Percentiles rank a stretch among this genome's conserved stretches.
Conservation (phyloP, 2,113 vertebrate genomes). For the Macrotis lagotis region DNA sequence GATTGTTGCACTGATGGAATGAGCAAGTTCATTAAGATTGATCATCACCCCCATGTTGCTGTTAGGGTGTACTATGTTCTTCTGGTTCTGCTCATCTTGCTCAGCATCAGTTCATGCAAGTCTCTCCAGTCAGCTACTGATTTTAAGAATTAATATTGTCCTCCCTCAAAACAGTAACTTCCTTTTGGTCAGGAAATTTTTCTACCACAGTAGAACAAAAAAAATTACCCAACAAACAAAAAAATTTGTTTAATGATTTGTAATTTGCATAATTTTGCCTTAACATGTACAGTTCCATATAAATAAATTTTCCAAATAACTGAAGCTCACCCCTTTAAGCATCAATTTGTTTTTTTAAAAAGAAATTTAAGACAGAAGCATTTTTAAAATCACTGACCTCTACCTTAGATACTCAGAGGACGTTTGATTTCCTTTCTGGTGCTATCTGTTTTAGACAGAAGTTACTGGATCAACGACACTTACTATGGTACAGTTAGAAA, state of each 20-base stretch:
- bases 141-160: background rate
- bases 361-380: background rate
- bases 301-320: background rate
- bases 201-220: background rate
- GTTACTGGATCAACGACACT: background rate
- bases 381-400: background rate
- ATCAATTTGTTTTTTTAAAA: background rate
- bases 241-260: background rate
- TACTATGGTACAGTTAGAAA: background rate
- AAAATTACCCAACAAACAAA: background rate
- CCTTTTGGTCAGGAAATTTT: background rate
- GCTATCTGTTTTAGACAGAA: background rate
- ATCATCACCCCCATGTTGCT: too few species aligned
- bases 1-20: too few species aligned
- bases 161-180: background rate
- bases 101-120: too few species aligned
- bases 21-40: too few species aligned
- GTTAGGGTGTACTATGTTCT: too few species aligned
- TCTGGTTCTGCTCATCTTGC: too few species aligned
- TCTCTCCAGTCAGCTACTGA: too few species aligned
- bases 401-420: background rate
- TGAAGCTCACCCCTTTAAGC: background rate
- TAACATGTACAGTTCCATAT: background rate
- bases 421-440: background rate
- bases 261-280: background rate